Percentiles rank a stretch among this genome's conserved stretches.
Conservation (phyloP, 2,113 vertebrate species). For the Butorides virescens region DNA sequence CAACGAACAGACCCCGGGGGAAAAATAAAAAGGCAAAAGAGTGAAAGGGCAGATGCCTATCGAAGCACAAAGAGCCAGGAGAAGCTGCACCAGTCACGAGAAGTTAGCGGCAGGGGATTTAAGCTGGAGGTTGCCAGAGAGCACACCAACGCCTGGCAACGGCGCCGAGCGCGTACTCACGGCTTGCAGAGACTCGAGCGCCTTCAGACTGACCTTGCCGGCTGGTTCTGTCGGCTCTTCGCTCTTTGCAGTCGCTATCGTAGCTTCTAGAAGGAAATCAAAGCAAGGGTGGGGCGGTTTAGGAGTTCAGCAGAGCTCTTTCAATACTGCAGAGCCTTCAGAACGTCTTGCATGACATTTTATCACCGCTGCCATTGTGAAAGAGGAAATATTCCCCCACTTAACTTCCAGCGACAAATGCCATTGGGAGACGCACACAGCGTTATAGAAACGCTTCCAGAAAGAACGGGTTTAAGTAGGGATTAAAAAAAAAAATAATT, state of each 20-base stretch:
- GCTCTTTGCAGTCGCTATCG: neutral
- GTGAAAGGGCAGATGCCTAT: neutral
- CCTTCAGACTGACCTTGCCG: conserved; percentile 37
- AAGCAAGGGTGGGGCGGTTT: neutral
- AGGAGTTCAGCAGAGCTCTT: neutral
- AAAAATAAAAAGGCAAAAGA: too few relatives aligned
- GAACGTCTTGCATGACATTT: neutral
- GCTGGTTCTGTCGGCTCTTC: neutral
- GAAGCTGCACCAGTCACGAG: neutral
- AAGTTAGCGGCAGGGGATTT: too few relatives aligned
- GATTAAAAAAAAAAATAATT: neutral
- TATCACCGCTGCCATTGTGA: neutral
- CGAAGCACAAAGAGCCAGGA: neutral
- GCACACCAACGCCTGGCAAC: neutral
- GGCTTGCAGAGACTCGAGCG: neutral
- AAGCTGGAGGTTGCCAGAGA: neutral
- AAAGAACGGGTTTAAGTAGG: neutral
- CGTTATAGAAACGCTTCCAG: neutral
- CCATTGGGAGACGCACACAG: too few relatives aligned
- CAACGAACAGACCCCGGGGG: neutral
- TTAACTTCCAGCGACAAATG: accelerated
- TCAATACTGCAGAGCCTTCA: neutral
- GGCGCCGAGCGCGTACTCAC: accelerated
- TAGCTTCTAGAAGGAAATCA: neutral
- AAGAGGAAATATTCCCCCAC: neutral